Evolutionary conservation across 2,888 invertebrate species (phyloP).

Genomic region (Cataglyphis livida): DNA sequence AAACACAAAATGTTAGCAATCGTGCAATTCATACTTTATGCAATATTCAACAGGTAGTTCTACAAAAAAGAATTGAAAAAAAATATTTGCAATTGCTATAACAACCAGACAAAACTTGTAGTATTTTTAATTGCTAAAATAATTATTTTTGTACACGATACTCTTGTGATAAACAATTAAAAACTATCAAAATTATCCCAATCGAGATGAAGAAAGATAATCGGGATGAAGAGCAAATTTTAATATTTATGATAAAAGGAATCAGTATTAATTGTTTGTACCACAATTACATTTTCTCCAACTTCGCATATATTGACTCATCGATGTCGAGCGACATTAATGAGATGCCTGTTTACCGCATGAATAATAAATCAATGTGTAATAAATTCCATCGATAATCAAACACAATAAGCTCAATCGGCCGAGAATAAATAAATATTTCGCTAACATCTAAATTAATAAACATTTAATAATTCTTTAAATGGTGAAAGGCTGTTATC

Average conservation of each 20-base stretch:
- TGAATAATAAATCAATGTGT: slow-evolving; percentile 32
- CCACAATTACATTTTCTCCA: background rate
- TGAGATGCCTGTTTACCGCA: slow-evolving; percentile 6
- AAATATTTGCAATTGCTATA: background rate
- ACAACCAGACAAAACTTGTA: background rate
- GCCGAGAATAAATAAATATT: background rate
- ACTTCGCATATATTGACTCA: background rate
- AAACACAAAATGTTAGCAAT: background rate
- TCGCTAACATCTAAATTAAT: background rate
- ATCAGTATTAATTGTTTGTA: background rate
- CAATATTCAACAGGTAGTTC: background rate
- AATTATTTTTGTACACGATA: background rate
- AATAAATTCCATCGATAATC: slow-evolving; percentile 8
- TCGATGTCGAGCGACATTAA: slow-evolving; percentile 12
- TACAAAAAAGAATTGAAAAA: background rate
- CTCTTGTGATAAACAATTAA: background rate
- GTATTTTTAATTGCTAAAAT: background rate
- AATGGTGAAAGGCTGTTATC: too few relatives aligned
- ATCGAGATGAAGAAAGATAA: background rate
- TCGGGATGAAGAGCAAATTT: background rate
- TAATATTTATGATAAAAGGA: background rate
- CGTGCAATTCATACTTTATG: background rate
- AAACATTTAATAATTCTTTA: background rate
- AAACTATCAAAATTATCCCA: background rate
- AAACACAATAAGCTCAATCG: background rate